Base-by-base conservation (phyloP, 2,888 invertebrate species). In the Candidula unifasciata region DNA sequence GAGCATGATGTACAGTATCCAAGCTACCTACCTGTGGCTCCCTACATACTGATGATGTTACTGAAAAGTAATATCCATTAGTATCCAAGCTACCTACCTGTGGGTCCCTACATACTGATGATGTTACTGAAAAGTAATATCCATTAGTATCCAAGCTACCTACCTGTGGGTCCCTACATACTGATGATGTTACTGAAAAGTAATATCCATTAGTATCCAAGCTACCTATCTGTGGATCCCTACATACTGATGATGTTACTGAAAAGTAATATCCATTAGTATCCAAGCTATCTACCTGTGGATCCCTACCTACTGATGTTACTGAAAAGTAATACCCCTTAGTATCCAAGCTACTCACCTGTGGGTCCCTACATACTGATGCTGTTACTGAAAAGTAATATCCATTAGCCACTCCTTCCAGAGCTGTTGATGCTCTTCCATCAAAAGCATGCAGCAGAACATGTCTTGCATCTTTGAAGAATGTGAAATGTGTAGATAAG, bases 391-490 rank as follows among this genome's bases (percentile, higher is more conserved):
- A 94, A 88, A 94, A 94, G 87, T 90, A 93, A 87, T 91, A 94
- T 0, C 94, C 94, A 21, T 89, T 89, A 79, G 91, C 87, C 0
- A 93, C 92, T 8, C 93, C 94, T 66, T 91, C 89, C 88, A 91
- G 86, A 3, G 94, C 94, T 27, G 91, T 91, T 24, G 93, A 91
- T 2, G 91, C 90, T 83, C 90, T 91, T 3, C 94, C 94, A 88
- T 93, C 94, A 90, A 94, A 94, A 2, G 94, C 94, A 90, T 94
- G 94, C 73, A 94, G 88, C 57, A 94, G 89, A 0, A 92, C 94
- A 44, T 90, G 89, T 30, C 86, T 86, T 5, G 92, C 93, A 66
- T 91, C 93, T 92, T 86, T 24, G 54, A 13, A 76, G 57, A 60
- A n/a, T 52, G 13, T 37, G 35, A 16, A 13, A 8, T 54, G 10